Percentiles rank a stretch among this genome's conserved stretches.
Conservation (phyloP, 2,888 invertebrate species). For the Escarpia spicata region DNA sequence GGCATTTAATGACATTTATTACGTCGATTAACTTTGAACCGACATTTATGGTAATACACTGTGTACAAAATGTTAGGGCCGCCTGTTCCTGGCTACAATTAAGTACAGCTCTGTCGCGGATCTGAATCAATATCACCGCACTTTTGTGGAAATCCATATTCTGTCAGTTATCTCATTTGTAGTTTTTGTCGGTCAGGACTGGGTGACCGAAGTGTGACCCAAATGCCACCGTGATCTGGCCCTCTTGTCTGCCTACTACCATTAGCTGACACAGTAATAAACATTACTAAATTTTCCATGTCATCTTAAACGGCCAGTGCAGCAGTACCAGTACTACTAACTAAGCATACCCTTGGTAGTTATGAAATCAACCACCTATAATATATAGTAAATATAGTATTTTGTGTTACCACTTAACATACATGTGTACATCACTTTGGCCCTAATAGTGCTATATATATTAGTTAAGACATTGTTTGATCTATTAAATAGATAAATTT, state of each 20-base stretch:
- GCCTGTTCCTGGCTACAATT: not conserved
- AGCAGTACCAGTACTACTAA: too few species aligned
- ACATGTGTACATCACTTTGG: too few species aligned
- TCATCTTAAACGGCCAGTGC: too few species aligned
- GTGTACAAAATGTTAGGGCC: not conserved
- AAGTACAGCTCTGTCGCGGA: not conserved
- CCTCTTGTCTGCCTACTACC: not conserved
- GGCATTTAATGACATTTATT: conserved; percentile 16
- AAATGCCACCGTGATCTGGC: not conserved
- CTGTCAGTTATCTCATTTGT: not conserved
- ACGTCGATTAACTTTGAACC: not conserved
- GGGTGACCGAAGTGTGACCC: not conserved
- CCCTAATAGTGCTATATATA: too few species aligned
- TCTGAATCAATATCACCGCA: not conserved
- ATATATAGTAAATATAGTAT: too few species aligned
- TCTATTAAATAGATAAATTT: too few species aligned
- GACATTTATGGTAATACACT: not conserved
- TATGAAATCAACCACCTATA: too few species aligned
- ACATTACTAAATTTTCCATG: too few species aligned
- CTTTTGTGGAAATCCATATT: not conserved
- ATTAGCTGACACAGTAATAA: too few species aligned
- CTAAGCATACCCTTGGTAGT: too few species aligned
- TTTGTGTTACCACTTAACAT: too few species aligned
- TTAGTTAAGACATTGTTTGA: too few species aligned
- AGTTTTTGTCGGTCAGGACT: not conserved